Base-by-base conservation (phyloP, 2,797 vertebrate species). In the Allenopithecus nigroviridis region DNA sequence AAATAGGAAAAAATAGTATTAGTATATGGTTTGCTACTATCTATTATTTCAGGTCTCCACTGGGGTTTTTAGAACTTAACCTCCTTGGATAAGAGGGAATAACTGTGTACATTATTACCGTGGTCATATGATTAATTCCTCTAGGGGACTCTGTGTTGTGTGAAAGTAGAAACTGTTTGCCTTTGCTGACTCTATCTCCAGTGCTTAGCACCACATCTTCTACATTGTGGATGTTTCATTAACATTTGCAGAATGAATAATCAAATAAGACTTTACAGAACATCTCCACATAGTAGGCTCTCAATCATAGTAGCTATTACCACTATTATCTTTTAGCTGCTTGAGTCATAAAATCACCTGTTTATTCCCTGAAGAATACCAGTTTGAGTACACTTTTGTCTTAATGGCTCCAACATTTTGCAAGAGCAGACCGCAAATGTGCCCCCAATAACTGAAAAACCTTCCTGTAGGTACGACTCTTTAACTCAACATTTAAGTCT, bases 401-500 rank as follows among this genome's bases (percentile, higher is more conserved):
- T 50, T 48, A 81, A 86, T 22, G 28, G 9, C 5, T 50, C 36
- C 33, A 61, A 8, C 22, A 85, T 90, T 74, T 53, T 87, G 21
- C 5, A 89, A 79, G 72, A 93, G 9, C 74, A 85, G 68, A 57
- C 3, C 61, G 4, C 6, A 74, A 41, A 19, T 83, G 79, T 95
- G 33, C 43, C 17, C 33, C 21, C 76, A 41, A 59, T 64, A 57
- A 43, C 7, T 89, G n/a, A 75, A 61, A 92, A 61, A 43, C 28
- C 79, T 5, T 90, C 36, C 41, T 64, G 16, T 78, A 30, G 24
- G 0, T 94, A 74, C 5, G 39, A 68, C 64, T 94, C 61, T 93
- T 85, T 86, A 95, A 81, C 6, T 55, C 17, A 93, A 76, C 8
- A 28, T 59, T 89, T 91, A 95, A 89, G 28, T 41, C 26, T 95